A percentile compares a stretch with the other conserved stretches of the same genome.
Conservation (phyloP, 2,797 vertebrate species). For the Anableps anableps region DNA sequence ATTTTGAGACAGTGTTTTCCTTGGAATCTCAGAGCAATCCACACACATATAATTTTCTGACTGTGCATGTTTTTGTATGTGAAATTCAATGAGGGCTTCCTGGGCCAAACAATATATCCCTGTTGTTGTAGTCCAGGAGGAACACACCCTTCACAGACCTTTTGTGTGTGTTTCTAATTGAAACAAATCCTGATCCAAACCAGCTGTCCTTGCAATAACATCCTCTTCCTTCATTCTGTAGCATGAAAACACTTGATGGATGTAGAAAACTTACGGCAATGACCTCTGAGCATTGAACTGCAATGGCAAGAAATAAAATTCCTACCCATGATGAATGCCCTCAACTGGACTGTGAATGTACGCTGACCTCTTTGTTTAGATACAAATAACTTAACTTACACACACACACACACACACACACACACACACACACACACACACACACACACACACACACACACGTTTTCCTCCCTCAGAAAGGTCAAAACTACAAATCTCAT, state of each 20-base stretch:
- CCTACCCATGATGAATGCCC: background rate
- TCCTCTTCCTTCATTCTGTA: constrained; percentile 14
- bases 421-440: background rate
- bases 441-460: background rate
- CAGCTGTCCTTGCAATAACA: constrained; percentile 44
- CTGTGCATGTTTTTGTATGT: constrained; percentile 35
- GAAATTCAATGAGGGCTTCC: constrained; percentile 48
- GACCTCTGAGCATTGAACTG: constrained; percentile 33
- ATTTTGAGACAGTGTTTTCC: constrained; percentile 62
- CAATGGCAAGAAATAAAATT: constrained; percentile 5
- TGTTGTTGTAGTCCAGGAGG: constrained; percentile 37
- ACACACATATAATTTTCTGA: constrained; percentile 53
- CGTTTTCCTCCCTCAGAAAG: background rate
- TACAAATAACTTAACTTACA: background rate
- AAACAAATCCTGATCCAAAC: constrained; percentile 47
- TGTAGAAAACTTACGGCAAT: constrained; percentile 14
- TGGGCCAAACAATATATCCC: constrained; percentile 43
- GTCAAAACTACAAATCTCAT: background rate
- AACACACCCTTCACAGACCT: constrained; percentile 50
- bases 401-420: background rate
- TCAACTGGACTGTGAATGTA: background rate
- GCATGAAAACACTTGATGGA: constrained; percentile 30
- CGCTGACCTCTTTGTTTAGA: constrained; percentile 9
- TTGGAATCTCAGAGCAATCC: constrained; percentile 46
- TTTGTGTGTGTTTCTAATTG: constrained; percentile 7